A percentile compares a stretch with the other conserved stretches of the same genome.
These are phyloP conservation scores for Melanotaenia pygmaea DNA, from an alignment of 2,797 vertebrate species.

Conservation along the genomic window DNA sequence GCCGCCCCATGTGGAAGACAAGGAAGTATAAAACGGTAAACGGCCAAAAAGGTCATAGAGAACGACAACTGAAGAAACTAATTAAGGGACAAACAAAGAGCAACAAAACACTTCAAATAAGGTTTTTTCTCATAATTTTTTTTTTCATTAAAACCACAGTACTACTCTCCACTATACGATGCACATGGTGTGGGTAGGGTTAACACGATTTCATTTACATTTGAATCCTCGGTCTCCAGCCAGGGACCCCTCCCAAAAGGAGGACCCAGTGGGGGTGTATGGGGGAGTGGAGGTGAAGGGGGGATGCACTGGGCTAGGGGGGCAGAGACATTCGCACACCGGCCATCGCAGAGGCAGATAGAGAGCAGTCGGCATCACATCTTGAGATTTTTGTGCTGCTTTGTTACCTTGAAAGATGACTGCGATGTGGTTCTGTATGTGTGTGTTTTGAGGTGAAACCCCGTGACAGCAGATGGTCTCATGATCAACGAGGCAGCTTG, in stretches of 20 bases:
- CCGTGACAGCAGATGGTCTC: conserved; percentile 67
- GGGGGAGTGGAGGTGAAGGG: conserved; percentile 57
- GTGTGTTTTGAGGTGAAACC: conserved; percentile 30
- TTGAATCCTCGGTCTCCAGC: conserved; percentile 82
- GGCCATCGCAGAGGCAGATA: conserved; percentile 71
- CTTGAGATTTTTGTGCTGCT: background rate
- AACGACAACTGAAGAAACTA: conserved; percentile 61
- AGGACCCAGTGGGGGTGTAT: conserved; percentile 84
- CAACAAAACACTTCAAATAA: conserved; percentile 65
- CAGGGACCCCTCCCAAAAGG: conserved; percentile 86
- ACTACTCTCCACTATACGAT: conserved; percentile 83
- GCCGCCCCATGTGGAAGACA: conserved; percentile 38
- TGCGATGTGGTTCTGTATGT: conserved; percentile 15
- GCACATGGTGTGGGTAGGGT: conserved; percentile 84
- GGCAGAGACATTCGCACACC: conserved; percentile 83
- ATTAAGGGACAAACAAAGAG: conserved; percentile 60
- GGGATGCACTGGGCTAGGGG: conserved; percentile 85
- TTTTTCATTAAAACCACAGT: conserved; percentile 70
- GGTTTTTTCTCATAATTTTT: conserved; percentile 18
- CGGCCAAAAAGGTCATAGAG: conserved; percentile 51
- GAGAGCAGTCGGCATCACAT: conserved; percentile 41
- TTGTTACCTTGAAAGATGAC: conserved; percentile 21
- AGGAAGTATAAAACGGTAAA: conserved; percentile 54
- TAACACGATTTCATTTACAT: conserved; percentile 85
- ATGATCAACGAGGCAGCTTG: conserved; percentile 60